These are phyloP conservation scores for Xanthia icteritia DNA, from an alignment of 2,888 invertebrate genomes.

Conservation along the genomic window DNA sequence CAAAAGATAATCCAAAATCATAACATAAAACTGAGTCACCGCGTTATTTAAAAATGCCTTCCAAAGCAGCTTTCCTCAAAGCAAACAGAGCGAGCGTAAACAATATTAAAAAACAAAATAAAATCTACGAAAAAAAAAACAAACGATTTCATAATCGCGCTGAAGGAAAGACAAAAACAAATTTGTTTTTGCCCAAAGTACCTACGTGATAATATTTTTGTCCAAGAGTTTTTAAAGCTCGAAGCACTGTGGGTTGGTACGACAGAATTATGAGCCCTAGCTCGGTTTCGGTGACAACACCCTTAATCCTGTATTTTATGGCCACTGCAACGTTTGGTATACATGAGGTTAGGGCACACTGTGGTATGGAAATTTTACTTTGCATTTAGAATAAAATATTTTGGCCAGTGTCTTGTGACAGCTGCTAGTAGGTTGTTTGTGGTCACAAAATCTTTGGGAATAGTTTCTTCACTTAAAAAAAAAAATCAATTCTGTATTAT, in stretches of 20 bases:
- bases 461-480: no score
- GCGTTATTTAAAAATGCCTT: conserved; percentile 52
- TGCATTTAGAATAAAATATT: conserved; percentile 5
- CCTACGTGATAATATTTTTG: conserved; percentile 62
- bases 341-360: conserved; percentile 2
- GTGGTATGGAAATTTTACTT: conserved; percentile 4
- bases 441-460: background rate
- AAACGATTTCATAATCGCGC: conserved; percentile 59
- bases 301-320: conserved; percentile 77
- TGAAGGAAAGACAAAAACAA: conserved; percentile 59
- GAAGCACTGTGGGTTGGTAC: conserved; percentile 60
- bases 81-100: conserved; percentile 54
- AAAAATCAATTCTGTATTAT: background rate
- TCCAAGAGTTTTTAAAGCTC: conserved; percentile 55
- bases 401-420: background rate
- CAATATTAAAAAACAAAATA: conserved; percentile 49
- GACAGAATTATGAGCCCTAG: conserved; percentile 73
- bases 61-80: conserved; percentile 46
- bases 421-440: background rate
- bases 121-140: conserved; percentile 30
- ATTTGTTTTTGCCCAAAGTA: conserved; percentile 58
- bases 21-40: conserved; percentile 18
- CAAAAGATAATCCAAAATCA: conserved; percentile 38
- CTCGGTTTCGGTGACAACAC: conserved; percentile 73
- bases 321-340: conserved; percentile 60